Conservation (phyloP, 2,888 invertebrate species). For the Julus scanicus region DNA sequence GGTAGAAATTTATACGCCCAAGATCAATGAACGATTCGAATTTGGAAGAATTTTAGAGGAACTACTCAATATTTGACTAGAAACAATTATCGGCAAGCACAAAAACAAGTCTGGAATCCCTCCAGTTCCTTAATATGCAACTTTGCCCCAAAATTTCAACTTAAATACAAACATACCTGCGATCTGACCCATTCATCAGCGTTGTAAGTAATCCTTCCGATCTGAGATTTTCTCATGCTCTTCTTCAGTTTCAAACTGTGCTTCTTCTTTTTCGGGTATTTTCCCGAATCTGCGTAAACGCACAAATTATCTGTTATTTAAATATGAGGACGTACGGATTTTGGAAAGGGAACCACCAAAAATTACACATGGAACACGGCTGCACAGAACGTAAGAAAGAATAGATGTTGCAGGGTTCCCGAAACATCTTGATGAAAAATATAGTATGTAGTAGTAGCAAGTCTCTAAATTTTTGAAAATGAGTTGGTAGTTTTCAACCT, state of each 20-base stretch:
- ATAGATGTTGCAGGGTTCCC: not conserved
- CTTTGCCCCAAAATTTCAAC: too few species aligned
- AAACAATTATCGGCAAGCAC: too few species aligned
- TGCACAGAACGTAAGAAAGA: not conserved
- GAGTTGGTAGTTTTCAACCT: too few species aligned
- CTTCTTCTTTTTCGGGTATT: conserved; percentile 58
- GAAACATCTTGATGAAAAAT: too few species aligned
- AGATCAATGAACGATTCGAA: too few species aligned
- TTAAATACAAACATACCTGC: not conserved
- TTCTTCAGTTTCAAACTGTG: conserved; percentile 60
- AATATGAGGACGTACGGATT: not conserved
- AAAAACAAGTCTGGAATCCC: too few species aligned
- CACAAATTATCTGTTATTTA: not conserved
- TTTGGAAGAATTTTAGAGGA: too few species aligned
- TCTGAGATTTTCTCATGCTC: conserved; percentile 59
- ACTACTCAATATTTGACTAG: too few species aligned
- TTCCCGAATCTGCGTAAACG: conserved; percentile 50
- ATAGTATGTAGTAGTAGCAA: too few species aligned
- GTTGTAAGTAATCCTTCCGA: conserved; percentile 54
- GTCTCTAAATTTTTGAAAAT: too few species aligned
- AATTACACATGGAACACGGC: not conserved
- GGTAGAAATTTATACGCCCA: too few species aligned
- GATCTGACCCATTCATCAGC: conserved; percentile 59
- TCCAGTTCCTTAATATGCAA: too few species aligned
- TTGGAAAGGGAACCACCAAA: not conserved